phyloP scores from a whole-genome alignment of 1,140 invertebrate species.

The Frieseomelitta varia region DNA sequence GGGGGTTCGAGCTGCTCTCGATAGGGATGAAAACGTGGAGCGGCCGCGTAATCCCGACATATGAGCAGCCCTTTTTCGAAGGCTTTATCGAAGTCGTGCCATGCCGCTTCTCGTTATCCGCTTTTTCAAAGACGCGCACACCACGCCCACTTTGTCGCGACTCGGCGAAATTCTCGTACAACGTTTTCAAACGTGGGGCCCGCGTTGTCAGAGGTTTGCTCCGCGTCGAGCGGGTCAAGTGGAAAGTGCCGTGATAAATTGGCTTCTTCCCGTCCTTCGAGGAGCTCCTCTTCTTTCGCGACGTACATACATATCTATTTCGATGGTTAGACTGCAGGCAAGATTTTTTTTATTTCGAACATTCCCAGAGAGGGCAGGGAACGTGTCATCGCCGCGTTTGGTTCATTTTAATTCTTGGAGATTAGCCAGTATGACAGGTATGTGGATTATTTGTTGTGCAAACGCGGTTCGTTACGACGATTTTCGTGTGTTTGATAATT shows the following conservation, averaged over 20 bases:
- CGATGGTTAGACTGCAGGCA: no score
- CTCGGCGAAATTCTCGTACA: neutral
- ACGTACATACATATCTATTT: neutral
- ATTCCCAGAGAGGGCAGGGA: neutral
- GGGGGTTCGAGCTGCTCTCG: constrained; percentile 41
- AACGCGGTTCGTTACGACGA: no score
- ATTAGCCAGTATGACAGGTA: neutral
- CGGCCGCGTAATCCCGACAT: constrained; percentile 50
- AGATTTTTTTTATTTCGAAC: no score
- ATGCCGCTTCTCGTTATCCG: constrained; percentile 3
- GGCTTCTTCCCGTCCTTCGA: neutral
- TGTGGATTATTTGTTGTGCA: neutral
- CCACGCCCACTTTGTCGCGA: neutral
- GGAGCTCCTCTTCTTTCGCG: neutral
- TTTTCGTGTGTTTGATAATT: neutral
- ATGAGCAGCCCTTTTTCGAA: constrained; percentile 49
- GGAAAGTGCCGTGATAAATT: neutral
- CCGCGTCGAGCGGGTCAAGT: neutral
- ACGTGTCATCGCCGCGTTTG: neutral
- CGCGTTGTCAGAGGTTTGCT: neutral
- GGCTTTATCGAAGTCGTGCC: constrained; percentile 25
- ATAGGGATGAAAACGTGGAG: constrained; percentile 41
- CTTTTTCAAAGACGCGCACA: constrained; percentile 1
- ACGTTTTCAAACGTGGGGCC: neutral
- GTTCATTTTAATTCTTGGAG: neutral